A percentile compares a stretch with the other conserved stretches of the same genome.
phyloP scores from a whole-genome alignment of 2,888 invertebrate genomes.

The Megalurothrips usitatus region DNA sequence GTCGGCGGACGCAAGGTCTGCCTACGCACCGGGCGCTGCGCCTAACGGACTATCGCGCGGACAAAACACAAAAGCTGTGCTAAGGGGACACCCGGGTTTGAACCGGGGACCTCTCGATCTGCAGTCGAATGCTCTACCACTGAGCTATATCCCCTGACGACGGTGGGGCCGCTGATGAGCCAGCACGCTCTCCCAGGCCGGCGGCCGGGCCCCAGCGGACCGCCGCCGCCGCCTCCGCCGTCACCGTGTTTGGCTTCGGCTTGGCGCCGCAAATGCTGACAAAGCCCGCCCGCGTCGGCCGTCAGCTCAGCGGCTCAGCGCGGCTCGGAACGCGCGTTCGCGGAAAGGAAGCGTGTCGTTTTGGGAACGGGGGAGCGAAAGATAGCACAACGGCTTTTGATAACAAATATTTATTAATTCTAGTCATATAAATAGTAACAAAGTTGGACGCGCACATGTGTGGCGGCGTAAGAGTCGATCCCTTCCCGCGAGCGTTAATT shows the following conservation, averaged over 20 bases:
- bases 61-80: neutral
- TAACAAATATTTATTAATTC: constrained; percentile 18
- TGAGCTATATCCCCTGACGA: neutral
- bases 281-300: too few species aligned
- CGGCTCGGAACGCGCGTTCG: too few species aligned
- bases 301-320: too few species aligned
- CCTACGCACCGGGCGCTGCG: too few species aligned
- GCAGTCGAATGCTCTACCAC: constrained; percentile 25
- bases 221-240: too few species aligned
- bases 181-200: too few species aligned
- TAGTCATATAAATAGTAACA: constrained; percentile 22
- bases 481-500: neutral
- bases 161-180: neutral
- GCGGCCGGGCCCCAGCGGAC: too few species aligned
- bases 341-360: too few species aligned
- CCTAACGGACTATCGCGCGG: too few species aligned
- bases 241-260: too few species aligned
- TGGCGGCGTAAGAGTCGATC: neutral
- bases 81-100: constrained; percentile 18
- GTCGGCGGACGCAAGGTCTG: too few species aligned
- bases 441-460: neutral
- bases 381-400: neutral
- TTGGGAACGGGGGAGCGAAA: neutral
- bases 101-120: constrained; percentile 25
- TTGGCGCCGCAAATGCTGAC: too few species aligned